Evolutionary conservation across 2,888 invertebrate species (phyloP).

Genomic region (Serripes groenlandicus): DNA sequence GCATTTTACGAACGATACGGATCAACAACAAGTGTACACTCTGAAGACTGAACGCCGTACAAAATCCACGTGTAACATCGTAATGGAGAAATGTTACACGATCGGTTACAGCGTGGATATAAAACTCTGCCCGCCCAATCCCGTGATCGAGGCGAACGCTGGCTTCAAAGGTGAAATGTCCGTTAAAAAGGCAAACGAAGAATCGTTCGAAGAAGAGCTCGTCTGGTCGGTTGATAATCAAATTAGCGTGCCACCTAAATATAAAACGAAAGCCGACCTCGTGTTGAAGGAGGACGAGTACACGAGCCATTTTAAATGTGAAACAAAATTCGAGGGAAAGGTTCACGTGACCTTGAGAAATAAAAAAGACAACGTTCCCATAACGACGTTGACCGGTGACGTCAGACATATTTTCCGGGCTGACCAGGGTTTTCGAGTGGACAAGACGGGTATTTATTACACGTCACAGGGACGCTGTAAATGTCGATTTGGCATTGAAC

Average conservation of each 20-base stretch:
- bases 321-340: conserved; percentile 84
- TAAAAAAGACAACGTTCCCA: conserved; percentile 84
- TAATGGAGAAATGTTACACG: conserved; percentile 79
- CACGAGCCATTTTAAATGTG: conserved; percentile 83
- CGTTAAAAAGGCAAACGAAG: conserved; percentile 82
- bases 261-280: conserved; percentile 84
- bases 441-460: conserved; percentile 76
- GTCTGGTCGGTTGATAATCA: conserved; percentile 86
- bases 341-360: conserved; percentile 83
- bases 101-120: conserved; percentile 80
- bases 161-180: conserved; percentile 85
- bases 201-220: conserved; percentile 85
- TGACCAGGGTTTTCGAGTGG: conserved; percentile 77
- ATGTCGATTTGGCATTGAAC: conserved; percentile 86
- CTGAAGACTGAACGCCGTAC: conserved; percentile 85
- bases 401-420: conserved; percentile 83
- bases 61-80: conserved; percentile 83
- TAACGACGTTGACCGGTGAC: conserved; percentile 83
- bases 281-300: conserved; percentile 85
- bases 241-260: conserved; percentile 84
- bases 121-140: conserved; percentile 85
- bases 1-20: conserved; percentile 85
- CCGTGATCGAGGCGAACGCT: conserved; percentile 86
- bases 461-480: conserved; percentile 85
- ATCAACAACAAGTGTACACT: conserved; percentile 84